These are phyloP conservation scores for Isoperla grammatica DNA, from an alignment of 2,888 invertebrate species.

Conservation along the genomic window DNA sequence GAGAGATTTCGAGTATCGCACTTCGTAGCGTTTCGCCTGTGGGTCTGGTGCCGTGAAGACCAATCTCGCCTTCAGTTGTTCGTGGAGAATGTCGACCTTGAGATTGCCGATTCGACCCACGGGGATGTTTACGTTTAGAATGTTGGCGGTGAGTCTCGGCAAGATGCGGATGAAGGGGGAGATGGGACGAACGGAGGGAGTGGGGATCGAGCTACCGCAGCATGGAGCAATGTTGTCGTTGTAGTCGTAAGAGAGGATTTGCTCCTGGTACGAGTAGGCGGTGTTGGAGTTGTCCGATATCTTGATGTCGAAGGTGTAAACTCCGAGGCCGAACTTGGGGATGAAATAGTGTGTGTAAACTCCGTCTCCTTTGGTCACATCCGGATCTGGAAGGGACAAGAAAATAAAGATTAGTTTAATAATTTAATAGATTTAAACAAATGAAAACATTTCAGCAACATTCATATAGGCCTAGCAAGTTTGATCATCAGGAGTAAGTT, in stretches of 20 bases:
- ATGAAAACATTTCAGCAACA: too few species aligned
- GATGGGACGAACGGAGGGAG: constrained; percentile 45
- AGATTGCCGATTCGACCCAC: constrained; percentile 54
- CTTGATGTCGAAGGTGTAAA: constrained; percentile 48
- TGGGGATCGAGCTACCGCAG: constrained; percentile 50
- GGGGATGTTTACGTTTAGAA: constrained; percentile 41
- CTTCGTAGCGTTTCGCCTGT: constrained; percentile 49
- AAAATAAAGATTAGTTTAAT: too few species aligned
- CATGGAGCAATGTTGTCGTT: constrained; percentile 41
- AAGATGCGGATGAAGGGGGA: constrained; percentile 50
- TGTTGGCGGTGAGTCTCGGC: constrained; percentile 46
- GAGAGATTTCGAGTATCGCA: constrained; percentile 36
- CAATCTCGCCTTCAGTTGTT: constrained; percentile 48
- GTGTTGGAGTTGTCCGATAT: constrained; percentile 52
- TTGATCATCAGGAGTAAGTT: too few species aligned
- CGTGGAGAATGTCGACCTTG: constrained; percentile 44
- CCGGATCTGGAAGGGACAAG: constrained; percentile 51
- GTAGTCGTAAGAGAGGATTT: not conserved
- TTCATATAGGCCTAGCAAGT: too few species aligned
- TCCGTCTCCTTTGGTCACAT: constrained; percentile 58
- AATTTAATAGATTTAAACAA: too few species aligned
- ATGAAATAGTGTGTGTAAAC: constrained; percentile 57
- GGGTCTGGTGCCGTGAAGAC: constrained; percentile 55
- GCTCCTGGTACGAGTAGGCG: constrained; percentile 47
- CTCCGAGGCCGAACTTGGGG: constrained; percentile 41